Conservation (phyloP, 2,113 vertebrate species). For the Picathartes gymnocephalus region DNA sequence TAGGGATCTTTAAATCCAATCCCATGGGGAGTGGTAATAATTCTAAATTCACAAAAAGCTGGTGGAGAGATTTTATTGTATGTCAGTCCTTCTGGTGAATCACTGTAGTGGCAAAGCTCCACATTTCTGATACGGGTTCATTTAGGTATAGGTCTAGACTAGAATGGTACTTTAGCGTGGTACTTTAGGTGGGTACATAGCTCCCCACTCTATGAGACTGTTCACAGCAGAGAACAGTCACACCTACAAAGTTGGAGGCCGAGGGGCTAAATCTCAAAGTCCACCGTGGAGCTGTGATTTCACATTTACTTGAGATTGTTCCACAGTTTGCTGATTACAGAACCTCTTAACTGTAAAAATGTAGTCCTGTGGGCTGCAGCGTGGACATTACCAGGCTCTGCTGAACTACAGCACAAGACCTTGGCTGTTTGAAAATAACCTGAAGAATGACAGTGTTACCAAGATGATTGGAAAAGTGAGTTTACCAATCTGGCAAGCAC, state of each 20-base stretch:
- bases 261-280: neutral
- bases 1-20: neutral
- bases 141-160: neutral
- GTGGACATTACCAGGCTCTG: neutral
- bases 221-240: neutral
- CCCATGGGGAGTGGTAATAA: fast-evolving
- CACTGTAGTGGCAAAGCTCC: neutral
- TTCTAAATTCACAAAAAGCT: neutral
- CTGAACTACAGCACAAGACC: neutral
- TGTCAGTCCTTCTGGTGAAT: neutral
- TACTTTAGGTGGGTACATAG: no score
- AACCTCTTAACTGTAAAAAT: neutral
- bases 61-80: neutral
- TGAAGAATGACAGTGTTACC: neutral
- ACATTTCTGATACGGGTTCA: neutral
- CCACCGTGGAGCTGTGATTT: neutral
- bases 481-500: neutral
- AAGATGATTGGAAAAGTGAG: neutral
- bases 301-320: neutral
- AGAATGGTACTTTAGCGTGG: neutral
- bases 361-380: neutral
- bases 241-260: neutral
- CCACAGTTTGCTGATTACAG: neutral
- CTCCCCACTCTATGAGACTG: fast-evolving
- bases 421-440: neutral